Evolutionary conservation across 2,113 vertebrate genomes (phyloP).

Genomic region (Columba livia): DNA sequence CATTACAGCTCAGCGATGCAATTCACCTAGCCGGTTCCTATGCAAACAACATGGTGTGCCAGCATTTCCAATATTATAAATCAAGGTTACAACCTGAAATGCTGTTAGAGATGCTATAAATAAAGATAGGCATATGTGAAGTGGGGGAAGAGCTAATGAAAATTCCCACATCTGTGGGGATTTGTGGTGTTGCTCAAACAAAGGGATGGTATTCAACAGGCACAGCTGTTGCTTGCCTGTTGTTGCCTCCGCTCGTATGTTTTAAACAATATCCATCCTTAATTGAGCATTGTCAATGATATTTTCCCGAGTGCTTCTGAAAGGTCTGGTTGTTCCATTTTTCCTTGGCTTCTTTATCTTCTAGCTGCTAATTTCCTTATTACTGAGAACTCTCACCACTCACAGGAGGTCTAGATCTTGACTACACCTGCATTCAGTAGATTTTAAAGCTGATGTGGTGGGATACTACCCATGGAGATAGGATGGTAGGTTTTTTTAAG

Average conservation of each 20-base stretch:
- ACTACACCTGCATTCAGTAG: neutral
- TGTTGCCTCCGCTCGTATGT: neutral
- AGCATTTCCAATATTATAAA: neutral
- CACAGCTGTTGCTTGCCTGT: conserved; percentile 29
- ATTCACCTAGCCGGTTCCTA: neutral
- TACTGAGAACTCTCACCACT: neutral
- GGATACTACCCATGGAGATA: neutral
- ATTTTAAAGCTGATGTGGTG: neutral
- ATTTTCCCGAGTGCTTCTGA: neutral
- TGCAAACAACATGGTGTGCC: neutral
- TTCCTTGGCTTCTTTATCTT: neutral
- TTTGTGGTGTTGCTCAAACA: conserved; percentile 20
- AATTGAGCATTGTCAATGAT: neutral
- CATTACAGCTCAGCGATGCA: neutral
- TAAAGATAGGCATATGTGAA: neutral
- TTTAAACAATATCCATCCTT: conserved; percentile 35
- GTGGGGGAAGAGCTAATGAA: neutral
- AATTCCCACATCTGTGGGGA: conserved; percentile 2
- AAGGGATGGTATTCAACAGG: conserved; percentile 18
- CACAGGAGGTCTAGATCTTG: neutral
- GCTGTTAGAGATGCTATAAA: conserved; percentile 19
- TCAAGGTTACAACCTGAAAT: conserved; percentile 30
- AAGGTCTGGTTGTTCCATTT: neutral
- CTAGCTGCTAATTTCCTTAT: neutral
- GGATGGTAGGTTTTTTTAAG: neutral